These are phyloP conservation scores for Okamejei kenojei DNA, from an alignment of 2,797 vertebrate genomes.

Conservation along the genomic window DNA sequence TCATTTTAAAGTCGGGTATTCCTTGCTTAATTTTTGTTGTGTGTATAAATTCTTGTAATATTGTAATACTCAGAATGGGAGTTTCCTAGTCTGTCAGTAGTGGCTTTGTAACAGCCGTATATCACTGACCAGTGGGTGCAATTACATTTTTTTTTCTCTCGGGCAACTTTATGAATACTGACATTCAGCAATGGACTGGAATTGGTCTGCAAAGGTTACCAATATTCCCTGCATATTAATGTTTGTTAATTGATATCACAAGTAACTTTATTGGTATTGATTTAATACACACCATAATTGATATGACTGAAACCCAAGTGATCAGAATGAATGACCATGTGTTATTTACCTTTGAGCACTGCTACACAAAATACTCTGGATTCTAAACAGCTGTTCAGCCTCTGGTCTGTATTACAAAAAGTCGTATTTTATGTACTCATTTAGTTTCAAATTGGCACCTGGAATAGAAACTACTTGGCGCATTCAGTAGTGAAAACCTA, in stretches of 20 bases:
- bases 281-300: not conserved
- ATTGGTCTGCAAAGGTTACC: not conserved
- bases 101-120: not conserved
- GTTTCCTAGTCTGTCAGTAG: not conserved
- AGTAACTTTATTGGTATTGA: not conserved
- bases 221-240: not conserved
- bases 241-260: not conserved
- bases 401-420: not conserved
- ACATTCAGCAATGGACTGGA: not conserved
- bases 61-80: not conserved
- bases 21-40: not conserved
- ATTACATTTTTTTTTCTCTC: not conserved
- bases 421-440: too few species aligned
- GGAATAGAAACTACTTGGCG: not conserved
- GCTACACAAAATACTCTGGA: not conserved
- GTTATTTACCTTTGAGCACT: not conserved
- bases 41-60: not conserved
- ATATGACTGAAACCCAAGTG: not conserved
- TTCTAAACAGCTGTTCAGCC: not conserved
- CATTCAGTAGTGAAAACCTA: not conserved
- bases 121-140: not conserved
- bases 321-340: not conserved
- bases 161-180: not conserved
- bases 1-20: not conserved
- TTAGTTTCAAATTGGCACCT: not conserved